These are phyloP conservation scores for Callimico goeldii DNA, from an alignment of 2,797 vertebrate species.

Conservation along the genomic window DNA sequence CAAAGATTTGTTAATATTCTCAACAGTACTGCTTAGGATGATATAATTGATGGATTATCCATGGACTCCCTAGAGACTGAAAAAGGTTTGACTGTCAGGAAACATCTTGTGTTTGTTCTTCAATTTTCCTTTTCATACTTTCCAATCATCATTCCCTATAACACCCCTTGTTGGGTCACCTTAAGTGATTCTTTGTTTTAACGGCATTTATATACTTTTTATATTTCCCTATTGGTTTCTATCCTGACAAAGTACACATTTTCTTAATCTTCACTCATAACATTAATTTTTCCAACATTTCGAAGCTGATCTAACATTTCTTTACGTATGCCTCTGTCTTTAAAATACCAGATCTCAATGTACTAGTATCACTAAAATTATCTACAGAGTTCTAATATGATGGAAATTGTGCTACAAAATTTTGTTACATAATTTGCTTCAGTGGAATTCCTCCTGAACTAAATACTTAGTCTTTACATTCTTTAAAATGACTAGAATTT, in stretches of 20 bases:
- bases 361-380: background rate
- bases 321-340: background rate
- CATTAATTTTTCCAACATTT: background rate
- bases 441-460: background rate
- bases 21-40: background rate
- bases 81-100: slow-evolving; percentile 6
- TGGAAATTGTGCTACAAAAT: background rate
- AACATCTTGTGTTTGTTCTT: slow-evolving; percentile 52
- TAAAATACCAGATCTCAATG: background rate
- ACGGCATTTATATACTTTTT: background rate
- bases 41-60: slow-evolving; percentile 54
- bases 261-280: background rate
- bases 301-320: background rate
- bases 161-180: background rate
- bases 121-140: slow-evolving; percentile 57
- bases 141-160: slow-evolving; percentile 33
- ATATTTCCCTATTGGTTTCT: background rate
- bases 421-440: slow-evolving; percentile 20
- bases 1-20: background rate
- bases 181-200: slow-evolving; percentile 33
- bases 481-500: slow-evolving; percentile 52
- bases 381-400: background rate
- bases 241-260: background rate
- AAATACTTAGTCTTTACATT: slow-evolving; percentile 29
- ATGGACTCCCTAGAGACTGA: background rate